Base-by-base conservation (phyloP, 2,113 vertebrate genomes). In the Labrus mixtus region DNA sequence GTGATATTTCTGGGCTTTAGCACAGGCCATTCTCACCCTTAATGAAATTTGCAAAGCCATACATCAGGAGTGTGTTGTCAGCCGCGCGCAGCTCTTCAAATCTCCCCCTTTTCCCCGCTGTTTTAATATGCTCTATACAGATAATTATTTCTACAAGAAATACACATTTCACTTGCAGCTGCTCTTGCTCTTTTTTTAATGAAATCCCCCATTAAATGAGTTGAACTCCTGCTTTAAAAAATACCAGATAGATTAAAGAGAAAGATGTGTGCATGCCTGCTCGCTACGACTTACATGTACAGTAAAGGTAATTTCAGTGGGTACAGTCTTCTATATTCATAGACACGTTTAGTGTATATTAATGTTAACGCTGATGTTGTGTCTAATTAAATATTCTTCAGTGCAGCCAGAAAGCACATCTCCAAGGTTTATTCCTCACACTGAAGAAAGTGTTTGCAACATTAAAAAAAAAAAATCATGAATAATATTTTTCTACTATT, bases 31-130 rank as follows among this genome's bases (percentile, higher is more conserved):
- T 91, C 88, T 79, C 78, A 89, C 71, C 54, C 70, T 83, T 94
- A 93, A 94, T 93, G 92, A 93, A 93, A 93, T 92, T 87, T 91
- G 83, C 88, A 64, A 80, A 88, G 72, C 84, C 84, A 85, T 91
- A 86, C 86, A 93, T 94, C 90, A 93, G 81, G 76, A 73, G 76
- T 76, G 60, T 78, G 78, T 77, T 91, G 87, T 93, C 90, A 80
- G 85, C 65, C 61, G 17, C 1, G 37, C 53, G 33, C 41, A 55
- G 61, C 68, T 68, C 68, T 60, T 79, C 83, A 79, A 65, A 78
- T 83, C 85, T 76, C 64, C 73, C 66, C 9, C 2, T 69, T 75
- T 54, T 79, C 77, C 86, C 89, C 73, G 76, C 86, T 85, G 83
- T 88, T 92, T 90, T 88, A 87, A 87, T 91, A 88, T 76, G 51